A percentile compares a stretch with the other conserved stretches of the same genome.
phyloP scores from a whole-genome alignment of 2,888 invertebrate species.

The Folsomia candida region DNA sequence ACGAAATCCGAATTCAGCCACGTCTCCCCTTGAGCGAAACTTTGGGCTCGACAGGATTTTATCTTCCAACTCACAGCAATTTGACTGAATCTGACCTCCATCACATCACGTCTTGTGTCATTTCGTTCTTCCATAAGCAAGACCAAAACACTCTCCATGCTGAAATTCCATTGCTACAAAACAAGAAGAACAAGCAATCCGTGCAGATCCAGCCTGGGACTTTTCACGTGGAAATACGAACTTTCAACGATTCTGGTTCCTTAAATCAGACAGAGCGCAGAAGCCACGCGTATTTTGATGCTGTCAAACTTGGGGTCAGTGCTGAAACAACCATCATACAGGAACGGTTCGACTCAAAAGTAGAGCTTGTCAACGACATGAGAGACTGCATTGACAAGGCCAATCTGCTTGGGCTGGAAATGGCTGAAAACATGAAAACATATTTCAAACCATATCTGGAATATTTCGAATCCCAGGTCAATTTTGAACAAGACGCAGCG shows the following conservation, averaged over 20 bases:
- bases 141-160: neutral
- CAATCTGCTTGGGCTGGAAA: neutral
- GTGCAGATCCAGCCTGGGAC: conserved; percentile 27
- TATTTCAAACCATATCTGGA: conserved; percentile 20
- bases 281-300: conserved; percentile 22
- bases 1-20: neutral
- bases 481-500: conserved; percentile 19
- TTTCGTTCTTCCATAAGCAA: conserved; percentile 8
- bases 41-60: conserved; percentile 35
- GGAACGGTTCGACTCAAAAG: conserved; percentile 22
- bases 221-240: conserved; percentile 21
- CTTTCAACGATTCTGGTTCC: conserved; percentile 18
- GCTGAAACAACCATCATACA: conserved; percentile 18
- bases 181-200: neutral
- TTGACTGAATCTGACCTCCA: conserved; percentile 20
- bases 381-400: neutral
- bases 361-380: neutral
- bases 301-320: conserved; percentile 22
- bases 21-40: conserved; percentile 25
- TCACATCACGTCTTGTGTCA: conserved; percentile 17
- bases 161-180: neutral
- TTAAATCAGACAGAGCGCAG: neutral
- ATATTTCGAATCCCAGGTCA: conserved; percentile 27
- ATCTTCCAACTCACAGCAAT: conserved; percentile 32
- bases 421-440: conserved; percentile 3